Evolutionary conservation across 1,140 invertebrate genomes (phyloP), one percentile per base, ranked within the genome.

Genomic region (Dreissena rostriformis): DNA sequence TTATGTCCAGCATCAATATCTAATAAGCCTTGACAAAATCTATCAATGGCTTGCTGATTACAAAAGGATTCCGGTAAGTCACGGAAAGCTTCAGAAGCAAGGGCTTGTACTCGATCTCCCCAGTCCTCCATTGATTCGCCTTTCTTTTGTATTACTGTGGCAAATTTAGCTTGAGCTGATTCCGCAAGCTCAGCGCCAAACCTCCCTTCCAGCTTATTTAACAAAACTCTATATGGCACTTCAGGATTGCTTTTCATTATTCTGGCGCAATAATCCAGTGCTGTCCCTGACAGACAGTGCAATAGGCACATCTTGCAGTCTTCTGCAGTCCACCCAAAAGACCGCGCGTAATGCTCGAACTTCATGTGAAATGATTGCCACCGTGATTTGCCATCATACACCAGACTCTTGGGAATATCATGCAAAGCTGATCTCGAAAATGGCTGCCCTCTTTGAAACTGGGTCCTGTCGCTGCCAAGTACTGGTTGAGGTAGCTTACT

Each of bases 1-100:
- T 61, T 61, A 61, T 61, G 57, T 61, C 57, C 57, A 2, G 57
- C 57, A 19, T 61, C 57, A 19, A 24, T 61, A 11, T 61, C 57
- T 61, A 61, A 19, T n/a, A 61, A 24, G 11, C 57, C 57, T 61
- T 61, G 57, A 61, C 57, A 61, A 61, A 61, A 61, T n/a, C 57
- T 19, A 61, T 61, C 57, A 61, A 61, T 61, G 22, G 57, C 57
- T 61, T 61, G 57, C 17, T 24, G 57, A 61, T 61, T 61, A 24
- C 57, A n/a, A 11, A 61, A 61, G 6, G 57, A 5, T 61, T 61
- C 57, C 57, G 57, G 57, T 24, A 61, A 61, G 11, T 61, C 57
- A 61, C 17, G 17, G 57, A n/a, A 61, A 61, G 57, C 57, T n/a
- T 61, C 57, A 11, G 22, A 4, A 11, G 57, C 17, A 19, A 61